These are phyloP conservation scores for Diloba caeruleocephala DNA, from an alignment of 2,888 invertebrate genomes.

Conservation along the genomic window DNA sequence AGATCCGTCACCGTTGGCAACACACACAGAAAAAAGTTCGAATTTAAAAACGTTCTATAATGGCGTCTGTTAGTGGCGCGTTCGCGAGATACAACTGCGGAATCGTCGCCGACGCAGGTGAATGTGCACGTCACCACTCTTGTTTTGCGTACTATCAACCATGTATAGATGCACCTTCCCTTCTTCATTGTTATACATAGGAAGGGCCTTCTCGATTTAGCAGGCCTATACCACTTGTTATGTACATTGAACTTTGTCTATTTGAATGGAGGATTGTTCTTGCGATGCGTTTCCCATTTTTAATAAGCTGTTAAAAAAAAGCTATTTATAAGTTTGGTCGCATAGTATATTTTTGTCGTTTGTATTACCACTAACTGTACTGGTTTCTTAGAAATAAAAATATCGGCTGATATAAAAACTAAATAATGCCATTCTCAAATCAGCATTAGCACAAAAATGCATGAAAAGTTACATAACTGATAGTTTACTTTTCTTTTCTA, in stretches of 20 bases:
- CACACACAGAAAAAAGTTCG: slow-evolving; percentile 69
- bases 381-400: slow-evolving; percentile 11
- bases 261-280: slow-evolving; percentile 76
- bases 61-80: slow-evolving; percentile 62
- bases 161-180: slow-evolving; percentile 66
- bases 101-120: slow-evolving; percentile 80
- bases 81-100: slow-evolving; percentile 78
- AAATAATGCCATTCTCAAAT: not conserved
- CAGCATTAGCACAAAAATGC: not conserved
- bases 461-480: not conserved
- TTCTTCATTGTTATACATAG: slow-evolving; percentile 57
- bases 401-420: not conserved
- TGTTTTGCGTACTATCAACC: slow-evolving; percentile 75
- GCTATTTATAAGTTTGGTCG: slow-evolving; percentile 50
- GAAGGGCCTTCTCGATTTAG: slow-evolving; percentile 69
- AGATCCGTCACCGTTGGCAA: slow-evolving; percentile 67
- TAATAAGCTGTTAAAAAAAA: slow-evolving; percentile 61
- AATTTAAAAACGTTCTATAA: slow-evolving; percentile 63
- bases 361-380: slow-evolving; percentile 20
- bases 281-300: slow-evolving; percentile 71
- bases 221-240: slow-evolving; percentile 69
- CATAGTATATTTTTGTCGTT: no score
- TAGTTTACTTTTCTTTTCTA: no score
- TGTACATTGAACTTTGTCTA: slow-evolving; percentile 86
- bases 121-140: slow-evolving; percentile 85